Evolutionary conservation across 1,140 invertebrate genomes (phyloP).

Genomic region (Drosophila simulans): DNA sequence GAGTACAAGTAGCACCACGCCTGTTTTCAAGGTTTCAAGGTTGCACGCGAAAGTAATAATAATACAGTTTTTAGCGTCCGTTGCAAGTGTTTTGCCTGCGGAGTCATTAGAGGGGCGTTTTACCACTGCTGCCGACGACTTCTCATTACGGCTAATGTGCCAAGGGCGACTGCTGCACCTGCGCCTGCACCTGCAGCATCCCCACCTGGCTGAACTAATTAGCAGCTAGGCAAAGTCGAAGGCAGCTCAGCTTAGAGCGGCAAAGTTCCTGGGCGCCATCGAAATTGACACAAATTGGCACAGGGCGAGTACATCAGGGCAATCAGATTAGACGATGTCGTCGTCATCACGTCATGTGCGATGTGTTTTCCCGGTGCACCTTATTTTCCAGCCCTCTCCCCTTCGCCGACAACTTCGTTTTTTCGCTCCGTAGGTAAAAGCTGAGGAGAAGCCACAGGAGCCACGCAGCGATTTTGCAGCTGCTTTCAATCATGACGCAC

Average conservation of each 20-base stretch:
- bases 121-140: not conserved
- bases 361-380: conserved; percentile 18
- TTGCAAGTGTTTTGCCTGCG: not conserved
- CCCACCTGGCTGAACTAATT: conserved; percentile 25
- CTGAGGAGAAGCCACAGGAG: not conserved
- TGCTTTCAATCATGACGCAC: conserved; percentile 80
- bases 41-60: too few species aligned
- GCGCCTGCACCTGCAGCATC: conserved; percentile 1
- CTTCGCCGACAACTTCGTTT: not conserved
- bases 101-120: not conserved
- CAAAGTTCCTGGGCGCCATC: not conserved
- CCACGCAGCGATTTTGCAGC: conserved; percentile 63
- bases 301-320: conserved; percentile 58
- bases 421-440: conserved; percentile 1
- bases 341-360: conserved; percentile 52
- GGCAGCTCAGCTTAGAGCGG: conserved; percentile 1
- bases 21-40: too few species aligned
- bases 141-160: conserved; percentile 37
- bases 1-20: too few species aligned
- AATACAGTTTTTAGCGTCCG: too few species aligned
- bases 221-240: conserved; percentile 19
- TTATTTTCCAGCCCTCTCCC: not conserved
- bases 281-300: conserved; percentile 77
- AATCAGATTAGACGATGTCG: conserved; percentile 65
- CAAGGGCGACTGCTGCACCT: conserved; percentile 30